These are phyloP conservation scores for Macrochelys suwanniensis DNA, from an alignment of 2,797 vertebrate species.

Conservation along the genomic window DNA sequence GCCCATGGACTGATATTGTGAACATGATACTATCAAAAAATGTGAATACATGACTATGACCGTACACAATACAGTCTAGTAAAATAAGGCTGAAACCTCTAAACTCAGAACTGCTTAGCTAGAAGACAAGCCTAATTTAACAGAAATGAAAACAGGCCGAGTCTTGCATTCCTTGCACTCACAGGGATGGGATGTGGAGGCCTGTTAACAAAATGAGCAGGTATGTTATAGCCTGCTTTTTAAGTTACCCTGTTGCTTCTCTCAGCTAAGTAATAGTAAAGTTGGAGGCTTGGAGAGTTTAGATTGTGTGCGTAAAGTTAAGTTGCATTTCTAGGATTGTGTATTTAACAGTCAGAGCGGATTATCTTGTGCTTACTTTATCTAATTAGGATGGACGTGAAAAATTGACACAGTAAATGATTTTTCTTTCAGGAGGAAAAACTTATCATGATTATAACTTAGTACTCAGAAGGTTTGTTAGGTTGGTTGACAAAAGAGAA, in stretches of 20 bases:
- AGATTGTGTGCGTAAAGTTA: not conserved
- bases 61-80: not conserved
- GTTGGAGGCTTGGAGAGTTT: not conserved
- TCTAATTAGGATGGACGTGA: not conserved
- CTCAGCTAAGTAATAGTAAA: not conserved
- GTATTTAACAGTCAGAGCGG: not conserved
- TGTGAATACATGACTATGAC: not conserved
- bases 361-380: slow-evolving; percentile 9
- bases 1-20: not conserved
- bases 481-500: not conserved
- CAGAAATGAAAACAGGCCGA: not conserved
- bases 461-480: not conserved
- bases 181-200: not conserved
- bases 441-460: not conserved
- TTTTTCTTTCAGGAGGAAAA: not conserved
- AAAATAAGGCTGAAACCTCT: not conserved
- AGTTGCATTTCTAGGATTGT: not conserved
- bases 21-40: not conserved
- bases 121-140: not conserved
- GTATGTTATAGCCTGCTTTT: not conserved
- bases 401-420: not conserved
- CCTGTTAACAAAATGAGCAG: not conserved
- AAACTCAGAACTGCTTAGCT: not conserved
- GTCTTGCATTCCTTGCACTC: not conserved
- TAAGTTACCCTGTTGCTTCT: not conserved